Percentiles rank a stretch among this genome's conserved stretches.
Evolutionary conservation across 2,888 invertebrate species (phyloP).

Genomic region (Harpagoxenus sublaevis): DNA sequence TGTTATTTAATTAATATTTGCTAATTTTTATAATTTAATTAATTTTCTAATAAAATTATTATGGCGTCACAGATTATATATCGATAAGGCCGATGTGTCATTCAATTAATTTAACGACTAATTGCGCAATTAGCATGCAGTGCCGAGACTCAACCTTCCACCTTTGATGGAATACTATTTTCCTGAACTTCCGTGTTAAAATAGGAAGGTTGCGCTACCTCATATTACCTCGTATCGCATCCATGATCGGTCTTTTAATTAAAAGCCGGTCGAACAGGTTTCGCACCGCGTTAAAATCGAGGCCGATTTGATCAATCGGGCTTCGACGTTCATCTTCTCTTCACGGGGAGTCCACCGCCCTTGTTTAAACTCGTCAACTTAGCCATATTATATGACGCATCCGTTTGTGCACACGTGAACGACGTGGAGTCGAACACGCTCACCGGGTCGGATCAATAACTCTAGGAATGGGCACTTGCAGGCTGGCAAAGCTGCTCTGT

Average conservation of each 20-base stretch:
- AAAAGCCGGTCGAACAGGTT: constrained; percentile 22
- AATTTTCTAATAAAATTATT: neutral
- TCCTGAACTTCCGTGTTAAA: constrained; percentile 32
- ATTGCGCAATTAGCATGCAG: constrained; percentile 7
- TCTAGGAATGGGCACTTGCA: constrained; percentile 73
- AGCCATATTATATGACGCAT: constrained; percentile 66
- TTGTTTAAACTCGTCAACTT: constrained; percentile 69
- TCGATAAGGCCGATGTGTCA: neutral
- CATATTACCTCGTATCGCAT: constrained; percentile 14
- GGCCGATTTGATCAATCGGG: constrained; percentile 20
- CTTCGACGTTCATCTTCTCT: constrained; percentile 14
- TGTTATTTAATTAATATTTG: neutral
- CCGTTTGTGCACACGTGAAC: constrained; percentile 67
- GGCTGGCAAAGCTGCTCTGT: constrained; percentile 60
- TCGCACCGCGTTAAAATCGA: neutral
- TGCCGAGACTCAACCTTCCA: constrained; percentile 10
- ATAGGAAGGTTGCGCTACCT: neutral
- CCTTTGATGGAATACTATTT: constrained; percentile 29
- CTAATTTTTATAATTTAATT: neutral
- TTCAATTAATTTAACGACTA: constrained; percentile 23
- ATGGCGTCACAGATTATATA: neutral
- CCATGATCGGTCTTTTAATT: constrained; percentile 35
- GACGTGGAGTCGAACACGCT: constrained; percentile 74
- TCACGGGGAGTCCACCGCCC: constrained; percentile 50
- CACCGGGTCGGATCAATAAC: constrained; percentile 76